Conservation (phyloP, 2,113 vertebrate genomes). For the Sapajus apella region DNA sequence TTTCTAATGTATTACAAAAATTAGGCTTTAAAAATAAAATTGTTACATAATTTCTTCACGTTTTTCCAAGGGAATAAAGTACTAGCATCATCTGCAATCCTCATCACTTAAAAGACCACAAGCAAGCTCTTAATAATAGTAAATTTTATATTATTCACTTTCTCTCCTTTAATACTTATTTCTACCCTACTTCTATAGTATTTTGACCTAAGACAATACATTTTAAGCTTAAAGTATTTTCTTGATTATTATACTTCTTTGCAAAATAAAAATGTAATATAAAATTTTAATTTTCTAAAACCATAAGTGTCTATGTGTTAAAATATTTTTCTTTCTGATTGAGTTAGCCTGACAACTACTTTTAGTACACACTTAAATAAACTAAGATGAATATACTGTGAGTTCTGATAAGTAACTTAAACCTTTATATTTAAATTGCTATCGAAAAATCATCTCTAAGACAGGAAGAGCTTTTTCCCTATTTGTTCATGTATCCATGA, state of each 20-base stretch:
- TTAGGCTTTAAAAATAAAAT: not conserved
- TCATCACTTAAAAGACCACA: not conserved
- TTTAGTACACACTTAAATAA: not conserved
- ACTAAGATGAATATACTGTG: not conserved
- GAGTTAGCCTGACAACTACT: not conserved
- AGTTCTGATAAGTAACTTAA: not conserved
- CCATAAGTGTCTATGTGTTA: not conserved
- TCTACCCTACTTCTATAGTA: not conserved
- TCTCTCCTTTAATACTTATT: not conserved
- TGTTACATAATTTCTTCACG: not conserved
- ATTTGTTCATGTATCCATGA: not conserved
- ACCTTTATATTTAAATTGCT: not conserved
- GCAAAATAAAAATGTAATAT: not conserved
- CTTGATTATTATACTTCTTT: conserved; percentile 1
- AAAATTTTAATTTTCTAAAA: not conserved
- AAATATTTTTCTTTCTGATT: not conserved
- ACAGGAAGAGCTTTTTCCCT: not conserved
- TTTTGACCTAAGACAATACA: not conserved
- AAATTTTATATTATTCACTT: not conserved
- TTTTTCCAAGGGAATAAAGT: not conserved
- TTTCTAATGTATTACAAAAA: not conserved
- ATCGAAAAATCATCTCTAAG: not conserved
- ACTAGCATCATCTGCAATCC: not conserved
- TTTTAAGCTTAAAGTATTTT: not conserved
- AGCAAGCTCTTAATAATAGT: not conserved